These are phyloP conservation scores for Caenorhabditis latens DNA, from an alignment of 1,140 invertebrate genomes.

Conservation along the genomic window DNA sequence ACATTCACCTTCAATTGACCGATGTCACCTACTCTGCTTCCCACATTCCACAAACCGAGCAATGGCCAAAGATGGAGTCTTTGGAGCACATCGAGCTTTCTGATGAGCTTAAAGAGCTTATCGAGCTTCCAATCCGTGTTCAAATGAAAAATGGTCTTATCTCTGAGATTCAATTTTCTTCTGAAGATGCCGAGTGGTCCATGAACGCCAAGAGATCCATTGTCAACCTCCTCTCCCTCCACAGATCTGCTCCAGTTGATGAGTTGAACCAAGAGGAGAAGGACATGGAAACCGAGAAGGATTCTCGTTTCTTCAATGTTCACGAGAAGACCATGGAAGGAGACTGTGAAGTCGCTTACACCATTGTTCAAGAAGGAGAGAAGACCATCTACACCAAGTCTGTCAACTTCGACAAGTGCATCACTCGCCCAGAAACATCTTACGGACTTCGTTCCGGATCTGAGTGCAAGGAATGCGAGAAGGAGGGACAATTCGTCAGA, in stretches of 20 bases:
- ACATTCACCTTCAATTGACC: conserved; percentile 52
- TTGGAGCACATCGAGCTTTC: conserved; percentile 39
- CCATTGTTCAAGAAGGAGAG: conserved; percentile 60
- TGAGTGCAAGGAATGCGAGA: conserved; percentile 63
- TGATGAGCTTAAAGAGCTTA: conserved; percentile 32
- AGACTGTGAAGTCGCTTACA: conserved; percentile 69
- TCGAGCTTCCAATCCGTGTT: conserved; percentile 58
- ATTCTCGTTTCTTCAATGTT: conserved; percentile 49
- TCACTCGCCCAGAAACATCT: conserved; percentile 66
- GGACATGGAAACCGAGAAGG: conserved; percentile 2
- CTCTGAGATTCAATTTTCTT: conserved; percentile 61
- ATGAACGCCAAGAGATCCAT: conserved; percentile 76
- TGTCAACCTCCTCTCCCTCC: conserved; percentile 75
- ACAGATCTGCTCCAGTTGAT: conserved; percentile 72
- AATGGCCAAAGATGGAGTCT: conserved; percentile 47
- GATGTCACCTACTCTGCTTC: conserved; percentile 38
- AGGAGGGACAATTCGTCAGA: conserved; percentile 30
- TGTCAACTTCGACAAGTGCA: conserved; percentile 74
- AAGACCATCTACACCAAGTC: conserved; percentile 71
- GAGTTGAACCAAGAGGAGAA: conserved; percentile 4
- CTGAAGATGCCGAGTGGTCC: conserved; percentile 75
- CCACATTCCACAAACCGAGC: conserved; percentile 29
- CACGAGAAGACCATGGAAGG: conserved; percentile 70
- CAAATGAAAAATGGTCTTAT: conserved; percentile 54
- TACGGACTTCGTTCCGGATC: conserved; percentile 65